These are phyloP conservation scores for Drosophila monieri DNA, from an alignment of 2,888 invertebrate species.

Conservation along the genomic window DNA sequence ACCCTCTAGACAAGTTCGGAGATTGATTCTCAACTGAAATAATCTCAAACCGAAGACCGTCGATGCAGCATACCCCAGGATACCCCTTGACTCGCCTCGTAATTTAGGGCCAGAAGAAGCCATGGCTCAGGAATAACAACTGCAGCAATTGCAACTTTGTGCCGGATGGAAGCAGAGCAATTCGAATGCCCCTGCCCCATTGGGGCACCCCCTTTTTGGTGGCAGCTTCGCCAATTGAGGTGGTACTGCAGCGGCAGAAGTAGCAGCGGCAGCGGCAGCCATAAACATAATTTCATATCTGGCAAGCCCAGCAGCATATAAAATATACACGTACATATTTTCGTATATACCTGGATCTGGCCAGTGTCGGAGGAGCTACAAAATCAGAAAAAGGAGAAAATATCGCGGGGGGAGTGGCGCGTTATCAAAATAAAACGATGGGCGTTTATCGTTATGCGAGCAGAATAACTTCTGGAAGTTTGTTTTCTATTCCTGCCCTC, in stretches of 20 bases:
- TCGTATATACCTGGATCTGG: conserved; percentile 22
- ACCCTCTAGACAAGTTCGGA: neutral
- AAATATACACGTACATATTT: conserved; percentile 44
- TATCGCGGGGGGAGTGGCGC: conserved; percentile 40
- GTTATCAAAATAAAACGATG: conserved; percentile 77
- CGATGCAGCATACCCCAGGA: neutral
- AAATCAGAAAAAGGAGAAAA: neutral
- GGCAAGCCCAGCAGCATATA: conserved; percentile 70
- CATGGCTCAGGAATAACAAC: conserved; percentile 28
- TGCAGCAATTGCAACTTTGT: conserved; percentile 68
- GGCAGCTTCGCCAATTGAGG: conserved; percentile 15
- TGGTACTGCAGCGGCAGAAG: conserved; percentile 13
- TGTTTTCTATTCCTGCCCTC: conserved; percentile 59
- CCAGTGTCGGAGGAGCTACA: neutral
- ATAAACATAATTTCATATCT: conserved; percentile 79
- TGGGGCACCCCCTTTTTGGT: conserved; percentile 1
- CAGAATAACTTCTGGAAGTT: conserved; percentile 81
- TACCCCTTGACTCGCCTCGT: neutral
- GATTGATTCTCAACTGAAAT: neutral
- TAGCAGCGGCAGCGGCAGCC: conserved; percentile 34
- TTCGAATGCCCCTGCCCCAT: conserved; percentile 63
- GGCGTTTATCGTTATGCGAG: conserved; percentile 81
- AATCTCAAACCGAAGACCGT: neutral
- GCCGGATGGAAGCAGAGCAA: conserved; percentile 68
- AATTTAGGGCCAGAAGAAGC: conserved; percentile 5